Evolutionary conservation across 2,797 vertebrate species (phyloP), one percentile per base, ranked within the genome.

Genomic region (Sparus aurata): DNA sequence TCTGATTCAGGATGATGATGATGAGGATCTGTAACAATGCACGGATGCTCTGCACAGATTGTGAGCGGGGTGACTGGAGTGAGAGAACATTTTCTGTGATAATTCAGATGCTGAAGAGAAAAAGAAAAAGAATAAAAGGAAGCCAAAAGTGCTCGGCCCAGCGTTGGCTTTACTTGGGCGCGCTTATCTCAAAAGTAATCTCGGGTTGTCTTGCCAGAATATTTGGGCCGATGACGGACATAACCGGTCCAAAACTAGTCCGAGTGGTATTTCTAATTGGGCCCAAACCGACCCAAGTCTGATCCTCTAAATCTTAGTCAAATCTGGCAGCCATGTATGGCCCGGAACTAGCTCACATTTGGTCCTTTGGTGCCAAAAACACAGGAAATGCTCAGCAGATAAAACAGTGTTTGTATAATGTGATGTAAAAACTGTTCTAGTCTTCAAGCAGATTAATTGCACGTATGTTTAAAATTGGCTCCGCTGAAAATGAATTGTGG

Each of bases 1-100:
- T 73, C 54, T 84, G 57, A 80, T 86, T 70, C 62, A 4, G 50
- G 34, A 70, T 79, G 58, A 83, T 67, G 53, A 77, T 73, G 53
- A 74, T 69, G 63, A 72, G 50, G 47, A 72, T 79, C 23, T 53
- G 11, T 47, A 76, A 78, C 68, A 46, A 59, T 69, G 50, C 46
- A 54, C 59, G 38, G 22, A 45, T 69, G 60, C 15, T 80, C 60
- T 57, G 62, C 54, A 5, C 59, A 41, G 58, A 76, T 62, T 16
- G 47, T 61, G 9, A 61, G 58, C n/a, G 17, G 50, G 45, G 55
- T 12, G 54, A 43, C 3, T 22, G 58, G 58, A 73, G 49, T 52
- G 38, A 63, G 73, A 27, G 50, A 69, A 55, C 59, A 55, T 52
- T 12, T 22, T 66, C 16, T 20, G 1, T 30, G 38, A 54, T 72